These are phyloP conservation scores for Drosophila willistoni DNA, from an alignment of 1,140 invertebrate species.

Conservation along the genomic window DNA sequence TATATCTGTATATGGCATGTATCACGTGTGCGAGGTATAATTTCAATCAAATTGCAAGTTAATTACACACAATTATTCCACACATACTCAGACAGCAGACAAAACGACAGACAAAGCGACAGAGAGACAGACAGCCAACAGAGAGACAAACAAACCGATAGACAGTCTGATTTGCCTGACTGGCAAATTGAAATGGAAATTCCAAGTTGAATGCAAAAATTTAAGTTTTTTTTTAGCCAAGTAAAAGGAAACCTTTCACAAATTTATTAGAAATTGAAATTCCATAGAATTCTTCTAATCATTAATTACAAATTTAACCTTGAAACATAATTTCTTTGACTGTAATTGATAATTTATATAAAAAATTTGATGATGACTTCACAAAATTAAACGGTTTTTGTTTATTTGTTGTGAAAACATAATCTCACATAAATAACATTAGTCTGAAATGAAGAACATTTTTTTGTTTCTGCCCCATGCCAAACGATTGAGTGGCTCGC, in stretches of 20 bases:
- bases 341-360: no score
- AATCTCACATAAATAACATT: background rate
- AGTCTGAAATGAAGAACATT: background rate
- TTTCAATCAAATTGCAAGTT: constrained; percentile 80
- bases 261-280: no score
- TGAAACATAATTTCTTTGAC: background rate
- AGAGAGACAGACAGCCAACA: constrained; percentile 23
- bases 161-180: constrained; percentile 9
- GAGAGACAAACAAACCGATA: background rate
- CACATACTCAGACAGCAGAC: constrained; percentile 32
- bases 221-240: background rate
- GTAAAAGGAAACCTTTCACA: background rate
- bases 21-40: constrained; percentile 57
- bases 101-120: constrained; percentile 21
- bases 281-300: no score
- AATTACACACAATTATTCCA: constrained; percentile 75
- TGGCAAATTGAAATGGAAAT: constrained; percentile 19
- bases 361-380: background rate
- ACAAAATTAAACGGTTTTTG: background rate
- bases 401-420: no score
- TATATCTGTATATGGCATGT: constrained; percentile 2
- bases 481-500: background rate
- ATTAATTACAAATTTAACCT: background rate
- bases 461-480: background rate
- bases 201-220: constrained; percentile 1